A percentile compares a stretch with the other conserved stretches of the same genome.
phyloP scores from a whole-genome alignment of 2,113 vertebrate species.

The Setophaga kirtlandii region DNA sequence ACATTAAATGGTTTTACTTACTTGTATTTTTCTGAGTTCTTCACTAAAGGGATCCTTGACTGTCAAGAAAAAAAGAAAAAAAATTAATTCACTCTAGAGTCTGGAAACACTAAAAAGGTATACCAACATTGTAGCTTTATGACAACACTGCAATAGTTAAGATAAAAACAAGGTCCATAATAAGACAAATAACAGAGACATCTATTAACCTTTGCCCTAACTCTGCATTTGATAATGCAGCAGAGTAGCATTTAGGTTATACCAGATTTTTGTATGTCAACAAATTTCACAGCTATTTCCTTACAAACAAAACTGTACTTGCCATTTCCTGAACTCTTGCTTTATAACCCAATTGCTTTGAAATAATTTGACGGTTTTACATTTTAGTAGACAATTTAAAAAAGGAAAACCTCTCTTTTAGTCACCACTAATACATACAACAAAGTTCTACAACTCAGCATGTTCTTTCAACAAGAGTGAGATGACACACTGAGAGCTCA shows the following conservation, averaged over 20 bases:
- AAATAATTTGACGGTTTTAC: neutral
- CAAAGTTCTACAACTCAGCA: neutral
- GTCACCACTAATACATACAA: neutral
- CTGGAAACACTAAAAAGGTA: neutral
- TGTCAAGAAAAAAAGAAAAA: slow-evolving; percentile 49
- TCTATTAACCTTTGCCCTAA: neutral
- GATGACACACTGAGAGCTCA: neutral
- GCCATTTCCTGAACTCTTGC: neutral
- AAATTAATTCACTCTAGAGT: neutral
- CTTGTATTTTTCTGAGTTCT: slow-evolving; percentile 67
- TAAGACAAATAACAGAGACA: neutral
- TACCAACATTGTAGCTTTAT: neutral
- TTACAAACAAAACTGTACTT: neutral
- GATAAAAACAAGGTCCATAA: neutral
- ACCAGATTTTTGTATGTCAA: neutral
- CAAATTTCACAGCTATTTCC: neutral
- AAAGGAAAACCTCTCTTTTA: neutral
- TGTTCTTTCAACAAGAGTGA: neutral
- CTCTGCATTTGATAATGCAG: neutral
- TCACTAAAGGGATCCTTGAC: slow-evolving; percentile 70
- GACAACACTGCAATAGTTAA: neutral
- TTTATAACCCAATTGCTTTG: neutral
- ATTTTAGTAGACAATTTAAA: neutral
- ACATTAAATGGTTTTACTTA: slow-evolving; percentile 65
- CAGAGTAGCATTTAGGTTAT: neutral